Evolutionary conservation across 2,113 vertebrate genomes (phyloP).

Genomic region (Gallinago undulata): DNA sequence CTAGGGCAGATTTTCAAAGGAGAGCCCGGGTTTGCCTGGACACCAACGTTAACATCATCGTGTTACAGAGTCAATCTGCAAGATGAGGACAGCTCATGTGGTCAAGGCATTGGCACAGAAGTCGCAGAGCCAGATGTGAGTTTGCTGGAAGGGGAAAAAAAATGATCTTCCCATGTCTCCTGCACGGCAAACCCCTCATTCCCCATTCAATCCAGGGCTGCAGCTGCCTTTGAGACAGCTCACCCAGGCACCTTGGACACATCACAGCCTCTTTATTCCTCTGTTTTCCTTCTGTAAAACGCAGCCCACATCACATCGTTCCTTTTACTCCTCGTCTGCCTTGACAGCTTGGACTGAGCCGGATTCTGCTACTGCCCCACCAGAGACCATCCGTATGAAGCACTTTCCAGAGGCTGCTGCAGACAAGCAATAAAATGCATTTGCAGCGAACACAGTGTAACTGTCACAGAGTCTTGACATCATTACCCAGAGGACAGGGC

Average conservation of each 20-base stretch:
- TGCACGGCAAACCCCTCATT: not conserved
- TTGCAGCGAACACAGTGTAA: not conserved
- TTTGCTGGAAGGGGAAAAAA: not conserved
- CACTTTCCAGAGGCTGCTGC: not conserved
- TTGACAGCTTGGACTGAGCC: not conserved
- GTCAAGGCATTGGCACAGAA: not conserved
- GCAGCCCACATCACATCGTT: not conserved
- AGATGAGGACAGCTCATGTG: not conserved
- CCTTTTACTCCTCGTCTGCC: not conserved
- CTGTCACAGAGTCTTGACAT: slow-evolving; percentile 35
- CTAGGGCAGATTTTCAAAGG: not conserved
- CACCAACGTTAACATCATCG: not conserved
- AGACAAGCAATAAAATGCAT: not conserved
- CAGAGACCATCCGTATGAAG: not conserved
- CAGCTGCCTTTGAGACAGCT: not conserved
- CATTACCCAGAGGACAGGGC: slow-evolving; percentile 15
- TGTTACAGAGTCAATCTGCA: not conserved
- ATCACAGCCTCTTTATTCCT: not conserved
- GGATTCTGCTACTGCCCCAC: not conserved
- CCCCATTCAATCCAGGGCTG: not conserved
- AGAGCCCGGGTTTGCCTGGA: not conserved
- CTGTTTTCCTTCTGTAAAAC: not conserved
- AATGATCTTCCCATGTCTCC: not conserved
- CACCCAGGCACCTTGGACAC: not conserved
- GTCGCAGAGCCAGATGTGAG: not conserved